These are phyloP conservation scores for Circaetus cinerascens DNA, from an alignment of 2,113 vertebrate genomes.

Conservation along the genomic window DNA sequence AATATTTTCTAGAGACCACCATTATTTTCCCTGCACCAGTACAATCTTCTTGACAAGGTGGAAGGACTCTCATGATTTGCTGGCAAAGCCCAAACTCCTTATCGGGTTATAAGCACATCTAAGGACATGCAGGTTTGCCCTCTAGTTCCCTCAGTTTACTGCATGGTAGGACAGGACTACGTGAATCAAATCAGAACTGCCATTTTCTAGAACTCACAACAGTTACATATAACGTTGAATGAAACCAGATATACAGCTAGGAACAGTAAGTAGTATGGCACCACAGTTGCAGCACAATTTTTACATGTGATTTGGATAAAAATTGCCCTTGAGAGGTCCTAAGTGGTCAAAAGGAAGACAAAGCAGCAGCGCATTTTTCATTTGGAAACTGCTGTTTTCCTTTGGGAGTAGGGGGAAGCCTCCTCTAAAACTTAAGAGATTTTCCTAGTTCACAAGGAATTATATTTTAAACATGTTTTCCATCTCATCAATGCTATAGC, in stretches of 20 bases:
- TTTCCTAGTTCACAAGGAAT: background rate
- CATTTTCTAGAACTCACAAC: background rate
- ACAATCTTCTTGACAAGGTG: background rate
- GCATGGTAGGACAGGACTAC: background rate
- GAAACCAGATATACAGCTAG: fast-evolving
- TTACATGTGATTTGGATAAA: background rate
- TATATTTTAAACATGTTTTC: background rate
- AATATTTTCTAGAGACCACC: background rate
- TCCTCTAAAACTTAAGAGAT: background rate
- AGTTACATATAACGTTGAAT: background rate
- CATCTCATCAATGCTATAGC: background rate
- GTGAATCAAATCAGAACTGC: background rate
- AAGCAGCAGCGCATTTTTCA: background rate
- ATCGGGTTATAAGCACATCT: background rate
- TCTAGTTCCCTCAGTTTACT: background rate
- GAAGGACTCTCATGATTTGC: background rate
- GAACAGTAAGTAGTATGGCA: background rate
- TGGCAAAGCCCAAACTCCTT: background rate
- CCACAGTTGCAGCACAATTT: background rate
- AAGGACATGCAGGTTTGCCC: background rate
- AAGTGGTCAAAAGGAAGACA: background rate
- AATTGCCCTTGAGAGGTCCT: background rate
- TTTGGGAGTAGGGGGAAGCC: background rate
- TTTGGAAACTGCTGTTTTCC: background rate
- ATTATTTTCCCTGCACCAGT: background rate